Evolutionary conservation across 2,888 invertebrate species (phyloP).

Genomic region (Nasonovia ribisnigri): DNA sequence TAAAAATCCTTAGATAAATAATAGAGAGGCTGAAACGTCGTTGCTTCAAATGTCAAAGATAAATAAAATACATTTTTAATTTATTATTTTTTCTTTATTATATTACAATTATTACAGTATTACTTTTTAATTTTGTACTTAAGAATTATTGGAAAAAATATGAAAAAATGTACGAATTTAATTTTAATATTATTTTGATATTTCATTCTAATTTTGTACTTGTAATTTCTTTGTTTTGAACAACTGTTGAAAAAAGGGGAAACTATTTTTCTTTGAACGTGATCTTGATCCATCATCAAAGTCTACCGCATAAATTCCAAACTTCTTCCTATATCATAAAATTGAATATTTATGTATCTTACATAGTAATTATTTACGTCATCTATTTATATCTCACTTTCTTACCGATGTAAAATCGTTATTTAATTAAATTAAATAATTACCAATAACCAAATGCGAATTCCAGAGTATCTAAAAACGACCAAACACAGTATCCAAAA

Average conservation of each 20-base stretch:
- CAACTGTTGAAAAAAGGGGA: background rate
- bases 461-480: background rate
- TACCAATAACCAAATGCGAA: conserved; percentile 22
- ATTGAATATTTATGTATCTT: background rate
- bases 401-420: too few species aligned
- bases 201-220: background rate
- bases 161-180: too few species aligned
- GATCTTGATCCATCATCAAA: conserved; percentile 6
- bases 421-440: background rate
- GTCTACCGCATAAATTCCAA: conserved; percentile 23
- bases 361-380: too few species aligned
- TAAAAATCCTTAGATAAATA: too few species aligned
- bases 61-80: background rate
- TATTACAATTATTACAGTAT: background rate
- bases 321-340: conserved; percentile 7
- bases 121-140: too few species aligned
- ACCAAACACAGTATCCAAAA: conserved; percentile 28
- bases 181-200: too few species aligned
- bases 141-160: too few species aligned
- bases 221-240: background rate
- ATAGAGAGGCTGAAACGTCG: too few species aligned
- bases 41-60: background rate
- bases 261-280: conserved; percentile 21
- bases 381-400: too few species aligned
- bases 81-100: background rate